Conservation (phyloP, 2,888 invertebrate species). For the Agriopis marginaria region DNA sequence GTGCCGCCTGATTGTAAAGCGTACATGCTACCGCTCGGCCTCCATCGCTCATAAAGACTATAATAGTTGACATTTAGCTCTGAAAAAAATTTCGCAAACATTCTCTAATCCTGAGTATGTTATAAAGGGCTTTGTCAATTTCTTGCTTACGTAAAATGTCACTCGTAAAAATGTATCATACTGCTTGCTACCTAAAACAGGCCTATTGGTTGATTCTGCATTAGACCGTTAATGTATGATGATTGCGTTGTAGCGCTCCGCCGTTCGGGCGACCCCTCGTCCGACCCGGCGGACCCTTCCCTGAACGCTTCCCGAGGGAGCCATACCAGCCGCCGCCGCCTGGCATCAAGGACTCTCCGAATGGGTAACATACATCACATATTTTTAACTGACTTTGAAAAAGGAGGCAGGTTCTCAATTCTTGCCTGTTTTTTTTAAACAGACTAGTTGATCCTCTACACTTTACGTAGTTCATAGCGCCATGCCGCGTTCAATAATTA, state of each 20-base stretch:
- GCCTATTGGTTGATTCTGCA: background rate
- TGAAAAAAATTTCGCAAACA: no score
- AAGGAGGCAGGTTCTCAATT: no score
- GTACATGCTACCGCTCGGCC: no score
- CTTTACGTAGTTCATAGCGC: no score
- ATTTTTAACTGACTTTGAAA: background rate
- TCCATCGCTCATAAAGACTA: no score
- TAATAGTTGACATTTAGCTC: no score
- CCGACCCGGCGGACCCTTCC: constrained; percentile 54
- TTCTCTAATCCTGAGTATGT: no score
- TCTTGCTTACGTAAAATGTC: no score
- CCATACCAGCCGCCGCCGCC: constrained; percentile 87
- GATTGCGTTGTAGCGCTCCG: constrained; percentile 45
- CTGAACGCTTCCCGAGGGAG: constrained; percentile 67
- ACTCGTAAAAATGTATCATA: no score
- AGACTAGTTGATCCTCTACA: background rate
- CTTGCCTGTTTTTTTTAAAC: background rate
- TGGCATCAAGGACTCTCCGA: constrained; percentile 85
- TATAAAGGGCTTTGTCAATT: no score
- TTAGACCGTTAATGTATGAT: background rate
- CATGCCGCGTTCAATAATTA: no score
- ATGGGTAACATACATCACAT: constrained; percentile 68
- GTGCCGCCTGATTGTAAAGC: no score
- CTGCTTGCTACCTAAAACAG: background rate
- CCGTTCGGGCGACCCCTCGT: constrained; percentile 63